Percentiles rank a stretch among this genome's conserved stretches.
Evolutionary conservation across 2,797 vertebrate genomes (phyloP).

Genomic region (Silurus lanzhouensis): DNA sequence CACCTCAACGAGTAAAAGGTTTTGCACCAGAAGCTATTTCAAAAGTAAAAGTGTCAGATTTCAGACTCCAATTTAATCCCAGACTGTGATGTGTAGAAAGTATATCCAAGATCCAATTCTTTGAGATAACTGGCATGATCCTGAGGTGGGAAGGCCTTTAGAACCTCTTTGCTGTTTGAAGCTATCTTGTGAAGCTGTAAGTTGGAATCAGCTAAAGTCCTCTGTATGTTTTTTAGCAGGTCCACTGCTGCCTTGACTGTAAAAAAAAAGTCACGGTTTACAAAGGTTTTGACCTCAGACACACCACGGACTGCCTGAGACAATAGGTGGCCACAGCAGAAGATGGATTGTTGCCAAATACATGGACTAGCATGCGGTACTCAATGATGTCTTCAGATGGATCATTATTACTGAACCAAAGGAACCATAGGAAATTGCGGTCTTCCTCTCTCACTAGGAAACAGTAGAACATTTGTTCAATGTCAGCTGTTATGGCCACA

Average conservation of each 20-base stretch:
- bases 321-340: not conserved
- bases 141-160: not conserved
- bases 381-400: not conserved
- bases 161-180: not conserved
- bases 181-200: constrained; percentile 16
- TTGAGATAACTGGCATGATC: not conserved
- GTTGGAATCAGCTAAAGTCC: not conserved
- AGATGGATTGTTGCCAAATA: not conserved
- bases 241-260: not conserved
- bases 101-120: not conserved
- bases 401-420: not conserved
- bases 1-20: constrained; percentile 21
- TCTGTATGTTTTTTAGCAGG: not conserved
- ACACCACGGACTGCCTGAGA: not conserved
- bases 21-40: constrained; percentile 10
- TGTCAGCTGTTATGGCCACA: no score
- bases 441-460: no score
- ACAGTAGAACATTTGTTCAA: no score
- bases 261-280: not conserved
- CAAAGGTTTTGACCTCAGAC: not conserved
- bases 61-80: constrained; percentile 17
- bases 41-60: constrained; percentile 34
- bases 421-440: not conserved
- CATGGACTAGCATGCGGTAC: not conserved
- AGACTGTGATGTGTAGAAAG: not conserved